A percentile compares a stretch with the other conserved stretches of the same genome.
phyloP scores from a whole-genome alignment of 2,113 vertebrate genomes.

The Gulo gulo region DNA sequence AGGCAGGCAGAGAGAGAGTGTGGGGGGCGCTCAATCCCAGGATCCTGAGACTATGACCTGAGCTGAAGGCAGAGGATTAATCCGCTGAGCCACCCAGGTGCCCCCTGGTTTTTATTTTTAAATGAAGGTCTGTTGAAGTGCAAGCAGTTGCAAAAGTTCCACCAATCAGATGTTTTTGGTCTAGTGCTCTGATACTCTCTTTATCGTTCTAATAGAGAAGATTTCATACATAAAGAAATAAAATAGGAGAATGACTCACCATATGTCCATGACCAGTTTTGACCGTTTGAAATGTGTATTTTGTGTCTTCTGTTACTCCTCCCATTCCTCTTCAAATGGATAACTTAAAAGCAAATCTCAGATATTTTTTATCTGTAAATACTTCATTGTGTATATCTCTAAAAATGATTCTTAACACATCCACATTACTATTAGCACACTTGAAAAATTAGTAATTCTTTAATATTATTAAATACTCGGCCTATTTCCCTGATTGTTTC shows the following conservation, averaged over 20 bases:
- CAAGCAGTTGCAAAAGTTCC: not conserved
- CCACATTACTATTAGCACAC: not conserved
- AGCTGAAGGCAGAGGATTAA: too few relatives aligned
- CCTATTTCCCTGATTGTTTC: not conserved
- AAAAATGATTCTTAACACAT: not conserved
- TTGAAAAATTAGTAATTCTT: not conserved
- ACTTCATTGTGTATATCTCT: not conserved
- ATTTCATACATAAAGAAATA: not conserved
- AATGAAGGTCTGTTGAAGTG: not conserved
- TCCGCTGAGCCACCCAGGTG: too few relatives aligned
- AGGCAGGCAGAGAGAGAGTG: too few relatives aligned
- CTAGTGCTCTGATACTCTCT: not conserved
- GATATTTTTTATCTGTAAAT: not conserved
- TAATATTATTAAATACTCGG: not conserved
- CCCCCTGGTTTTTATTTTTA: not conserved
- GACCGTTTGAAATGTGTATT: not conserved
- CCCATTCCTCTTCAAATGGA: not conserved
- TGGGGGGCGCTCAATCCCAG: too few relatives aligned
- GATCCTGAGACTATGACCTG: too few relatives aligned
- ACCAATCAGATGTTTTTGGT: not conserved
- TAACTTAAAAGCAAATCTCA: slow-evolving; percentile 27
- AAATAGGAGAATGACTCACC: not conserved
- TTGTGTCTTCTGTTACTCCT: not conserved
- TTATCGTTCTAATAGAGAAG: not conserved
- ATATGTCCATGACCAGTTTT: not conserved